Evolutionary conservation across 2,888 invertebrate species (phyloP), one percentile per base, ranked within the genome.

Genomic region (Venustoraphidia nigricollis): DNA sequence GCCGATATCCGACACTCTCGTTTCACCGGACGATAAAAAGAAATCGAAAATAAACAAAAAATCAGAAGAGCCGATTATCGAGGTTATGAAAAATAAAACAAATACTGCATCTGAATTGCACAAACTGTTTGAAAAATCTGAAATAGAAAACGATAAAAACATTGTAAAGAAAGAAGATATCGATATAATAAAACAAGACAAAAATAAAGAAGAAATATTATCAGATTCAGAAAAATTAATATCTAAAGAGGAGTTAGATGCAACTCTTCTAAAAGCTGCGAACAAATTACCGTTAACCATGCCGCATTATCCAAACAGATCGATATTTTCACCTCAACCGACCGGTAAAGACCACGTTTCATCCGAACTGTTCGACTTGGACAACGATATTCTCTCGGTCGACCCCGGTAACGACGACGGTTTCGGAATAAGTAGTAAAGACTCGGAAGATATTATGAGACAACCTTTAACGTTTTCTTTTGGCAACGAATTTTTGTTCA

Each of bases 251-350:
- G n/a, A 54, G 51, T 5, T 51, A 48, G 5, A 47, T 48, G 1
- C 34, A 49, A 14, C 39, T 52, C 8, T 47, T 45, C 10, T 61
- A 46, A 57, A 57, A 34, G 27, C 55, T n/a, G 47, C 55, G n/a
- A 63, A 64, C 8, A 61, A 59, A 51, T 40, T 54, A 8, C 48
- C 53, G 9, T 50, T 41, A 46, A 43, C 55, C 13, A 40, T 36
- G 34, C 14, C 27, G 27, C 45, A 46, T 10, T 68, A 67, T 54
- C 68, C 73, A 10, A 77, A 73, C 57, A 71, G 79, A 46, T 79
- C 81, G 0, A 79, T 83, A 61, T 83, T 83, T 63, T 83, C 83
- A 1, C 83, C 84, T 5, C 81, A 80, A 52, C 75, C 77, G 37
- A 77, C 76, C 11, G 61, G 63, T 36, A 70, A 72, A 57, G 73